Base-by-base conservation (phyloP, 2,797 vertebrate genomes). In the Sebastes aleutianus region DNA sequence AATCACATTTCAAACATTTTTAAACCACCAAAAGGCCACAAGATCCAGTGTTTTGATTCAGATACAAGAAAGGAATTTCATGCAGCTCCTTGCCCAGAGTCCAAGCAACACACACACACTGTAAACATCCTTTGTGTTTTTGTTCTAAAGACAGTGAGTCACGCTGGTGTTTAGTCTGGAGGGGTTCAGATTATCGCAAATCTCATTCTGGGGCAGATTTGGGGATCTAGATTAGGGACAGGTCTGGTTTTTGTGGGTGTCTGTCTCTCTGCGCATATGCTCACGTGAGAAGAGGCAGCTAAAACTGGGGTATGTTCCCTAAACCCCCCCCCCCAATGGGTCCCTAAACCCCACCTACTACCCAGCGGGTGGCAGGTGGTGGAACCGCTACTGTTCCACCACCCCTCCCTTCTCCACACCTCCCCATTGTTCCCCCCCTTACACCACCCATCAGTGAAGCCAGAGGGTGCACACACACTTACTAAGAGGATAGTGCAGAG, bases 171-270 rank as follows among this genome's bases (percentile, higher is more conserved):
- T 92, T 89, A 84, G 93, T 89, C 86, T 91, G 78, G 74, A 65
- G 59, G 58, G 63, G 20, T 39, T 80, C 70, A 87, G 91, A 93
- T 93, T 93, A 91, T 78, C 76, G 64, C 75, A 88, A 90, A 91
- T 88, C 91, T 87, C 81, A 80, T 84, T 87, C 79, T 84, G 70
- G 74, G 56, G 27, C 87, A 89, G 90, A 94, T 92, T 89, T 90
- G 59, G 85, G 85, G 70, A 71, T 87, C 54, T 54, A 91, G 94
- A 94, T 94, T 93, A 92, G 79, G 85, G 85, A 54, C 80, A 81
- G 83, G 71, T 80, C 85, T 78, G 84, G 7, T 53, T 80, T 85
- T 86, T 69, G 65, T 85, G 34, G 56, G 69, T 56, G 62, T 24
- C 27, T 31, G 58, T 78, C 53, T 79, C 61, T 34, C 43, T 24